Evolutionary conservation across 2,113 vertebrate species (phyloP).

Genomic region (Hydrochoerus hydrochaeris): DNA sequence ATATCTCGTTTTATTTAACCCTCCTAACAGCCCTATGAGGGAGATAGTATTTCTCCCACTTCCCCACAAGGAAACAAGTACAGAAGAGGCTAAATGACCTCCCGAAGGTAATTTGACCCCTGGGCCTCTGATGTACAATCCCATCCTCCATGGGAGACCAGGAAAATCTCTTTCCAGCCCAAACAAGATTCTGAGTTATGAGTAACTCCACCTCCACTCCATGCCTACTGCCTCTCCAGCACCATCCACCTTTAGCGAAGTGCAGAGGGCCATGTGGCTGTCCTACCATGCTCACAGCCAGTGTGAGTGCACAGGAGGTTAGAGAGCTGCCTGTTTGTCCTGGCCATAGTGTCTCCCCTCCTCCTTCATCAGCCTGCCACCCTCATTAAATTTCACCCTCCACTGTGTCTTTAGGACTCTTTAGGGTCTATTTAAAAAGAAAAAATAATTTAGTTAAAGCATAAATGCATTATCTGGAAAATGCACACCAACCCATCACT

Average conservation of each 20-base stretch:
- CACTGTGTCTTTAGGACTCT: neutral
- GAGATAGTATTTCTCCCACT: constrained; percentile 8
- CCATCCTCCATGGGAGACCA: neutral
- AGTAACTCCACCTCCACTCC: neutral
- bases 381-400: neutral
- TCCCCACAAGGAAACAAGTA: neutral
- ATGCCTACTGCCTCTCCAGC: neutral
- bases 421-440: neutral
- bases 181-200: neutral
- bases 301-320: neutral
- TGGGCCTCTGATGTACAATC: neutral
- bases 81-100: neutral
- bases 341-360: neutral
- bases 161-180: neutral
- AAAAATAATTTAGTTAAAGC: neutral
- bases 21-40: neutral
- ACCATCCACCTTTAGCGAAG: neutral
- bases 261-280: neutral
- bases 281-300: neutral
- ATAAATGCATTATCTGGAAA: constrained; percentile 37
- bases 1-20: constrained; percentile 9
- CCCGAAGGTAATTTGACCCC: neutral
- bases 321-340: neutral
- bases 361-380: neutral
- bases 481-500: neutral